Evolutionary conservation across 2,797 vertebrate species (phyloP).

Genomic region (Eupleurogrammus muticus): DNA sequence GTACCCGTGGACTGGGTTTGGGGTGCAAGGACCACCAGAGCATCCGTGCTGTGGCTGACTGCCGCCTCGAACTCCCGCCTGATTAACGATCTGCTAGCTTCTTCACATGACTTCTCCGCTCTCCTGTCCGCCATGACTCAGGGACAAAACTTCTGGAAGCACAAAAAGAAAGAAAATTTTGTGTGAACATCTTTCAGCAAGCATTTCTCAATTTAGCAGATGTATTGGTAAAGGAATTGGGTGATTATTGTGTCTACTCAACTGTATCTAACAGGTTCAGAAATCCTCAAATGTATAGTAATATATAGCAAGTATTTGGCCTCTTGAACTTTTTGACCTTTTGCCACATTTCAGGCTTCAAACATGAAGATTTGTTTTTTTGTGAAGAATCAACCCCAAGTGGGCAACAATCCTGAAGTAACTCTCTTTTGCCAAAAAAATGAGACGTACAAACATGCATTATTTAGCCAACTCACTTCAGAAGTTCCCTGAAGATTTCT

Average conservation of each 20-base stretch:
- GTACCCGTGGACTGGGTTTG: slow-evolving; percentile 82
- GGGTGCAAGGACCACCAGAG: slow-evolving; percentile 91
- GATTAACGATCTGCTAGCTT: slow-evolving; percentile 96
- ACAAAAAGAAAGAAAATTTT: background rate
- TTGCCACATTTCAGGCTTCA: too few species aligned
- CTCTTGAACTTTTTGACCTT: too few species aligned
- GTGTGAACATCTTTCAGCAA: background rate
- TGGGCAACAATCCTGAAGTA: too few species aligned
- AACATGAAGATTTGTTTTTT: too few species aligned
- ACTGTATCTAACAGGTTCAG: background rate
- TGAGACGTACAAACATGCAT: too few species aligned
- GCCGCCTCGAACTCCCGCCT: slow-evolving; percentile 96
- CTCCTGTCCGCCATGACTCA: slow-evolving; percentile 99
- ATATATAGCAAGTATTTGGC: too few species aligned
- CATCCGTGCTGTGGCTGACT: slow-evolving; percentile 95
- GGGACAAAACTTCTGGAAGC: slow-evolving; percentile 92
- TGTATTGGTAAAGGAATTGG: background rate
- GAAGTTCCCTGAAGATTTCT: too few species aligned
- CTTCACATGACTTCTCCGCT: slow-evolving; percentile 99
- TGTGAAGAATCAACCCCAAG: too few species aligned
- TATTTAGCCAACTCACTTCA: too few species aligned
- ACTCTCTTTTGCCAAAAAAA: too few species aligned
- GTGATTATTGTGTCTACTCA: background rate
- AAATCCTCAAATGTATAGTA: too few species aligned
- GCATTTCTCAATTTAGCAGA: background rate